Conservation (phyloP, 2,113 vertebrate species). For the Ranitomeya variabilis region DNA sequence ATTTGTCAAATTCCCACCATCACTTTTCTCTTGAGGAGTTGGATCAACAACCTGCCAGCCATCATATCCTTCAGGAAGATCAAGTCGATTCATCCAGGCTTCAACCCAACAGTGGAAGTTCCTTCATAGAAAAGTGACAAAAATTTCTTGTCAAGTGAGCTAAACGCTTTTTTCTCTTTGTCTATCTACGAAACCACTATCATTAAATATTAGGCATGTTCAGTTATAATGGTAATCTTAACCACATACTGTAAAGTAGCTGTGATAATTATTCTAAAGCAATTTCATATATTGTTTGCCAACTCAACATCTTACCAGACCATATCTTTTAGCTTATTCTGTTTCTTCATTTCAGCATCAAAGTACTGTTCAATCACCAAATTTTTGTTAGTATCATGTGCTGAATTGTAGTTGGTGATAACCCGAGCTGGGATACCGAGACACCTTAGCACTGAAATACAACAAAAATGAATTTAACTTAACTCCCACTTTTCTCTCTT, state of each 20-base stretch:
- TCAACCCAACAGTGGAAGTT: constrained; percentile 97
- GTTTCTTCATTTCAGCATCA: constrained; percentile 68
- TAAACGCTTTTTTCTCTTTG: neutral
- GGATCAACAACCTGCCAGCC: constrained; percentile 96
- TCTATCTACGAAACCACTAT: neutral
- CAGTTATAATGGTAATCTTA: too few species aligned
- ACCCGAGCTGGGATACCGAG: constrained; percentile 76
- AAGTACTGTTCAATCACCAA: constrained; percentile 83
- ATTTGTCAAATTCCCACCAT: constrained; percentile 69
- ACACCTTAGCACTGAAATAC: constrained; percentile 69
- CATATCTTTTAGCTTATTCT: constrained; percentile 73
- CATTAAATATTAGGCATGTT: neutral
- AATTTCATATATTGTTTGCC: neutral
- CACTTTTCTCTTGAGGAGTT: constrained; percentile 89
- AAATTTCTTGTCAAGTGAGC: neutral
- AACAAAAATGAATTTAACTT: neutral
- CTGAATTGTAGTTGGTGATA: constrained; percentile 79
- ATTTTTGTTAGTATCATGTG: constrained; percentile 84
- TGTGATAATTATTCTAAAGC: neutral
- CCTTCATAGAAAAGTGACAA: constrained; percentile 69
- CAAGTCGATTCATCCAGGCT: constrained; percentile 87
- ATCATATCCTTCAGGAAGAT: constrained; percentile 74
- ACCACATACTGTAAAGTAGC: neutral
- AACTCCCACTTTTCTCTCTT: too few species aligned
- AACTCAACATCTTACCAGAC: constrained; percentile 79